Evolutionary conservation across 37 sponge, comb jelly and placozoan species (phyloP), one percentile per base, ranked within the genome.

Genomic region (Chondrilla cf. caribensis): DNA sequence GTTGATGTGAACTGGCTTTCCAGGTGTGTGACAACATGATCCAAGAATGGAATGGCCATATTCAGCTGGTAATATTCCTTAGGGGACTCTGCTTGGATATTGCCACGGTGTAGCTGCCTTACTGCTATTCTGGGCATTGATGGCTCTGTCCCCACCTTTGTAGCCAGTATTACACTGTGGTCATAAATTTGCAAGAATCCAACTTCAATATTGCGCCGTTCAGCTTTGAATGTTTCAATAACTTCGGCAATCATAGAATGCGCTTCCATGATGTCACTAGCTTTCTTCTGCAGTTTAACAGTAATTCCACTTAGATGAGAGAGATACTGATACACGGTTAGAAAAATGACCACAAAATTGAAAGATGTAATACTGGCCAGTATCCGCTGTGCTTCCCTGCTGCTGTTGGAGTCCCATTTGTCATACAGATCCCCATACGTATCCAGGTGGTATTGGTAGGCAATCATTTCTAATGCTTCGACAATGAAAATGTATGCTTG

Each of bases 21-120:
- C 3, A 79, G 38, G 70, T 31, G 37, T n/a, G 57, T 22, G 57
- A 67, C 11, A 38, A 85, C n/a, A 44, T 85, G 80, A 38, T 85
- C 86, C 6, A 81, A 43, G 39, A 86, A 86, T 57, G 87, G 87
- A 40, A 86, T 81, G 24, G 87, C 82, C 64, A 85, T 38, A 54
- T 36, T 85, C 11, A 51, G 78, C 58, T 62, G 40, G 80, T 54
- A 85, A 28, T 82, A 83, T 33, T 87, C 83, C 21, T 40, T 29
- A 65, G 78, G 67, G 26, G 83, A 78, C 7, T 32, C 38, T 26
- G 76, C 68, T 70, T 43, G 54, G 25, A 79, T 54, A 59, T 88
- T 88, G 58, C 57, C 42, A 6, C 89, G 82, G 42, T 88, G 72
- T 37, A 76, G 77, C 37, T 88, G 89, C 44, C 85, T 75, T 38